Conservation (phyloP, 2,113 vertebrate species). For the Tachuris rubrigastra region DNA sequence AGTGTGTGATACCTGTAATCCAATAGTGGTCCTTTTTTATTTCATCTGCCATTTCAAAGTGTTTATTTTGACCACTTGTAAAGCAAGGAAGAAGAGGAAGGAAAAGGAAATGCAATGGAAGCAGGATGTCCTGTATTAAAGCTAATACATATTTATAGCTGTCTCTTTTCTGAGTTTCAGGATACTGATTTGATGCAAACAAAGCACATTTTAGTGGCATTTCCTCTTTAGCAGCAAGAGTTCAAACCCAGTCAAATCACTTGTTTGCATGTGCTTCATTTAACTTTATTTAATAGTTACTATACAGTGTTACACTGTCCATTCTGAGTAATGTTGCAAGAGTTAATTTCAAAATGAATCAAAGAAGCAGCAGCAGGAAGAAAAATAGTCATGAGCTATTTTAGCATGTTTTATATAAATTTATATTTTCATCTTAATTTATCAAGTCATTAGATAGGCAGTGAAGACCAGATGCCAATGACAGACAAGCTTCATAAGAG, state of each 20-base stretch:
- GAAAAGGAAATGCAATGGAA: not conserved
- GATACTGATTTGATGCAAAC: not conserved
- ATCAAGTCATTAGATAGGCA: not conserved
- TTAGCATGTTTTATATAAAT: not conserved
- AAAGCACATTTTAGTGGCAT: not conserved
- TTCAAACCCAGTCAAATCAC: not conserved
- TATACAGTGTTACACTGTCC: not conserved
- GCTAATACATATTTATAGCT: conserved; percentile 42
- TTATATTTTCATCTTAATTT: not conserved
- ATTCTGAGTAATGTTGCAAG: not conserved
- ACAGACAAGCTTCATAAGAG: not conserved
- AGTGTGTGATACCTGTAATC: not conserved
- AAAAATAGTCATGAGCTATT: not conserved
- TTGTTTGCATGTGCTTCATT: not conserved
- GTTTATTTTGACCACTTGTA: conserved; percentile 21
- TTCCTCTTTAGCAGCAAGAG: not conserved
- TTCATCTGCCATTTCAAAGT: not conserved
- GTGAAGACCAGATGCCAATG: not conserved
- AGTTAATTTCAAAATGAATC: not conserved
- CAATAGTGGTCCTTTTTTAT: not conserved
- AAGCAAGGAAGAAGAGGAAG: conserved; percentile 23
- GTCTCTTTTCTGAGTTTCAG: conserved; percentile 3
- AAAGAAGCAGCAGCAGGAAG: not conserved
- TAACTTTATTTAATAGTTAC: not conserved
- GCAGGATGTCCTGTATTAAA: conserved; percentile 31